phyloP scores from a whole-genome alignment of 1,140 invertebrate species.

The Chironomus striatipennis region DNA sequence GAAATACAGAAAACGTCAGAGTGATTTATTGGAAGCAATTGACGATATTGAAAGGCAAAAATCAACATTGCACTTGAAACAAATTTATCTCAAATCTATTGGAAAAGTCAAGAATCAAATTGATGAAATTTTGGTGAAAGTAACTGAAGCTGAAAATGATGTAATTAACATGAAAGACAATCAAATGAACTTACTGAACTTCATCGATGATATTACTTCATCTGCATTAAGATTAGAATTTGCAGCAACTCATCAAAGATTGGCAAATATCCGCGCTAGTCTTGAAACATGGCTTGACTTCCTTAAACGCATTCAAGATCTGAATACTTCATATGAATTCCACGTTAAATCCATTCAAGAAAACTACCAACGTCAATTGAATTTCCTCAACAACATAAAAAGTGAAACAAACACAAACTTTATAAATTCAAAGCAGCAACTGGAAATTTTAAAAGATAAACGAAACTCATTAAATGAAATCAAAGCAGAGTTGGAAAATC shows the following conservation, averaged over 20 bases:
- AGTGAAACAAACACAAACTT: constrained; percentile 49
- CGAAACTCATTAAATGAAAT: constrained; percentile 27
- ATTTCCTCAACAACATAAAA: constrained; percentile 41
- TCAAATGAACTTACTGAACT: constrained; percentile 58
- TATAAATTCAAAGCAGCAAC: constrained; percentile 43
- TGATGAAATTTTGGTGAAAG: constrained; percentile 54
- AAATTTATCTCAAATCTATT: constrained; percentile 65
- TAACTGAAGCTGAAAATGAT: constrained; percentile 57
- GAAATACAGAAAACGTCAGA: constrained; percentile 64
- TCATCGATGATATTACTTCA: constrained; percentile 61
- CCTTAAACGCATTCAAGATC: constrained; percentile 50
- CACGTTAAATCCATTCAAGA: constrained; percentile 48
- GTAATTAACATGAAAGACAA: constrained; percentile 52
- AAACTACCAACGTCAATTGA: constrained; percentile 39
- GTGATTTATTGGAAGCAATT: constrained; percentile 65
- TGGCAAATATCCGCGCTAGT: constrained; percentile 66
- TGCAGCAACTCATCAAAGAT: constrained; percentile 60
- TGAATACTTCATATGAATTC: constrained; percentile 52
- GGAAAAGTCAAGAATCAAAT: constrained; percentile 61
- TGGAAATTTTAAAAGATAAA: not conserved
- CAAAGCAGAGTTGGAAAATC: constrained; percentile 50
- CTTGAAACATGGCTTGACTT: constrained; percentile 75
- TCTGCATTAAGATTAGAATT: constrained; percentile 72
- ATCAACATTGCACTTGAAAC: constrained; percentile 64
- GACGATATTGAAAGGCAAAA: constrained; percentile 70